A percentile compares a stretch with the other conserved stretches of the same genome.
phyloP scores from a whole-genome alignment of 2,888 invertebrate genomes.

The Dendrolimus pini region DNA sequence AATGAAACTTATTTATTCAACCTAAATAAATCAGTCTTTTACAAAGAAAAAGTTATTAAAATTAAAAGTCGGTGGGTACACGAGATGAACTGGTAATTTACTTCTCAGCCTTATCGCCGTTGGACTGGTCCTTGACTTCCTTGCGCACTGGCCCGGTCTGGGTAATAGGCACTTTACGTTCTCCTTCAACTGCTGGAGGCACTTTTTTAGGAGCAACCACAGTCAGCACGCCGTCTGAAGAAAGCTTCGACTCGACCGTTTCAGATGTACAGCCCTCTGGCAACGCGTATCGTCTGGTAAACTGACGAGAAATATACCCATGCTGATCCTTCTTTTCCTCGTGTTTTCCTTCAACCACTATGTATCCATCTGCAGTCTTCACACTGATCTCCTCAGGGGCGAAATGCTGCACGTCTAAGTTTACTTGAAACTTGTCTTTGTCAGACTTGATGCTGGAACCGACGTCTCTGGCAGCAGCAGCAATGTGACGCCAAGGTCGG shows the following conservation, averaged over 20 bases:
- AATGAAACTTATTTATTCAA: no score
- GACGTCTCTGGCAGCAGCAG: slow-evolving; percentile 64
- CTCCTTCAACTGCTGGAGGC: slow-evolving; percentile 49
- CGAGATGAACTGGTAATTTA: no score
- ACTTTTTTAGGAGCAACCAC: slow-evolving; percentile 78
- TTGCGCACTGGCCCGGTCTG: slow-evolving; percentile 78
- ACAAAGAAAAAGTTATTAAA: no score
- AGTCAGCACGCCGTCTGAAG: slow-evolving; percentile 85
- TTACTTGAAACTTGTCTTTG: slow-evolving; percentile 71
- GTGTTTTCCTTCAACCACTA: slow-evolving; percentile 87
- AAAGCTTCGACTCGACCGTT: slow-evolving; percentile 82
- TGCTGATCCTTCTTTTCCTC: slow-evolving; percentile 86
- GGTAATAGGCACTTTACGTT: slow-evolving; percentile 75
- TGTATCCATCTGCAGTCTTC: slow-evolving; percentile 82
- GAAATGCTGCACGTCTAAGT: slow-evolving; percentile 86
- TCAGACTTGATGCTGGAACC: slow-evolving; percentile 73
- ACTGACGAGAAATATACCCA: slow-evolving; percentile 84
- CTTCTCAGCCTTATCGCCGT: slow-evolving; percentile 40
- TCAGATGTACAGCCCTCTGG: slow-evolving; percentile 84
- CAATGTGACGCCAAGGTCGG: slow-evolving; percentile 61
- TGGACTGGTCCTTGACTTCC: slow-evolving; percentile 67
- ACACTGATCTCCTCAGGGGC: slow-evolving; percentile 85
- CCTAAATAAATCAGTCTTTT: no score
- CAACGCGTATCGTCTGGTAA: slow-evolving; percentile 84
- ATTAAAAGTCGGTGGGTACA: no score